Percentiles rank a stretch among this genome's conserved stretches.
These are phyloP conservation scores for Puffinus mauretanicus DNA, from an alignment of 2,113 vertebrate species.

Conservation along the genomic window DNA sequence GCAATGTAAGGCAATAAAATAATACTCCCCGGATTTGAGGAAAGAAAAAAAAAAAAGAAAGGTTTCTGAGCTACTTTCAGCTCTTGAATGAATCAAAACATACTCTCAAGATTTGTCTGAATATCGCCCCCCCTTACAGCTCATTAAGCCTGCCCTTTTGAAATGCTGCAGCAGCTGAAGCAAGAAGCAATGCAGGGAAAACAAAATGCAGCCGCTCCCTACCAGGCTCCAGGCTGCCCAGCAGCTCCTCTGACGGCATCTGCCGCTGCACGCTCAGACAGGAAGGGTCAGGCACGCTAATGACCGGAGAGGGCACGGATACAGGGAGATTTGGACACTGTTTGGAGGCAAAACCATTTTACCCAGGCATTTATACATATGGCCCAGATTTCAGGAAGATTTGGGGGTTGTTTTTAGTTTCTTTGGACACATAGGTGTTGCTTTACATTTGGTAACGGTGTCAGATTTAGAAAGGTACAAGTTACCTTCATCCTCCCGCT, in stretches of 20 bases:
- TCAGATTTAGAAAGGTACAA: background rate
- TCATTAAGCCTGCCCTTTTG: slow-evolving; percentile 15
- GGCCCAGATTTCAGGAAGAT: background rate
- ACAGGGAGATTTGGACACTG: background rate
- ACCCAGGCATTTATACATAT: accelerated
- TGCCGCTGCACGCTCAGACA: background rate
- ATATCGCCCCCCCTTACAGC: background rate
- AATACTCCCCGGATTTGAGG: background rate
- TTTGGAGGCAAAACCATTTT: background rate
- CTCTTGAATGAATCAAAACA: background rate
- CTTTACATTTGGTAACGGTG: background rate
- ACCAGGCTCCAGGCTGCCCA: background rate
- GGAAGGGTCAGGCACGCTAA: background rate
- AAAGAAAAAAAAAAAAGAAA: background rate
- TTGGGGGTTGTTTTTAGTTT: background rate
- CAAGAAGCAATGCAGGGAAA: background rate
- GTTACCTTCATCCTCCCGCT: background rate
- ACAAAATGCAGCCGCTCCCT: background rate
- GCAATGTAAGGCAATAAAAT: background rate
- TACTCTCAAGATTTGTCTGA: background rate
- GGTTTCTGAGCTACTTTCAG: background rate
- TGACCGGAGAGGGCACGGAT: background rate
- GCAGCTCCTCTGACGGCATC: background rate
- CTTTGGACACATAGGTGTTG: background rate
- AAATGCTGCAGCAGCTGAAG: background rate